Base-by-base conservation (phyloP, 2,797 vertebrate species). In the Prionace glauca region DNA sequence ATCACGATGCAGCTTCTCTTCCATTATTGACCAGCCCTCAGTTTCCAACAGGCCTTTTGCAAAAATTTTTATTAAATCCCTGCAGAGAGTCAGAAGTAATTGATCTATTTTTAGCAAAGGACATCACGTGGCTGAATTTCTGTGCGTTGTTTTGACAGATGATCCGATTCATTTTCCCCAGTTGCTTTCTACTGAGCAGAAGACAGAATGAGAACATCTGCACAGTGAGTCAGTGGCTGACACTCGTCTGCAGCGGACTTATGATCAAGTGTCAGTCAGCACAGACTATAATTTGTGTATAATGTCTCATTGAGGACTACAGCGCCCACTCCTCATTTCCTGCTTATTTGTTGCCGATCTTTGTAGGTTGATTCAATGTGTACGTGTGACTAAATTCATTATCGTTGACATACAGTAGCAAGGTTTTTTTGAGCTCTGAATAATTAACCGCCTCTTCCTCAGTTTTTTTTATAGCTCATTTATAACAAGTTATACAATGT, bases 61-160 rank as follows among this genome's bases (percentile, higher is more conserved):
- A 96, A 96, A 96, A 96, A 96, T 95, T 96, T 96, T 95, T 71
- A 96, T 96, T 96, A 96, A 95, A 72, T 93, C 96, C 96, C 96
- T 81, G 36, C 95, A 95, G 36, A 36, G n/a, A 67, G n/a, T 69
- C 79, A 67, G n/a, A 41, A 81, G 41, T 71, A 67, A 87, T 69
- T 36, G 26, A 69, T 69, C 79, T 95, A 95, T 95, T 95, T 67
- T 95, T 95, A 71, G 65, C 32, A 14, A 65, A 95, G 72, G 95
- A n/a, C 32, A 36, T 60, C 95, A 79, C 20, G 36, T 95, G 62
- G 56, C 62, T 84, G 60, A 65, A 95, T 95, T 95, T 84, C 95
- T 95, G 60, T 3, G 32, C 69, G 69, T 36, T 87, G 69, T 88
- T 88, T 50, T 88, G 71, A 74, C 67, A 95, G 26, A 74, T 41